Base-by-base conservation (phyloP, 2,113 vertebrate species). In the Lamprologus tigripictilis region DNA sequence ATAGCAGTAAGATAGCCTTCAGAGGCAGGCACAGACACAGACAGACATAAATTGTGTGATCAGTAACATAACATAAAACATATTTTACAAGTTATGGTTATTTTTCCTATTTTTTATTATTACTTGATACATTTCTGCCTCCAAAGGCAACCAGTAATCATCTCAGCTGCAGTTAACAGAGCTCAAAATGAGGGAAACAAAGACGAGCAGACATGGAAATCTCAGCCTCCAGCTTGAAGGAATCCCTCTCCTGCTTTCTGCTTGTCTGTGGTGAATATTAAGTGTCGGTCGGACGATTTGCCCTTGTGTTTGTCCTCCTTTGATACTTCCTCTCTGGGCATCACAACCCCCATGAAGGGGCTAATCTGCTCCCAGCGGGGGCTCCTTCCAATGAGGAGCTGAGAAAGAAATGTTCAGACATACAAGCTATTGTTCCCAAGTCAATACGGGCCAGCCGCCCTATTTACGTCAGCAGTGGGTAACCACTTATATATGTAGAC, bases 361-460 rank as follows among this genome's bases (percentile, higher is more conserved):
- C 93, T 96, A 94, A 94, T 96, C 95, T 95, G 92, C 88, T 93
- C 89, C 90, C 91, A 90, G 93, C 45, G 82, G 93, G 92, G 92
- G 71, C 81, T 88, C 90, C 93, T 6, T 80, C 83, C 85, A 40
- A 35, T 89, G 91, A 90, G 86, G 93, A 88, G 88, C 90, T 81
- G 86, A 71, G 82, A 79, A 51, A 81, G 61, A 90, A 26, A 84
- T 87, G 40, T 82, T 87, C 84, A 88, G 37, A 88, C 86, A 16
- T 82, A 47, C 45, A 2, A 54, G 83, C 93, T n/a, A 82, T 94
- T 93, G 92, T 93, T 84, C 53, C 82, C 6, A 47, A 88, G 85
- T 89, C 78, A 73, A 66, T 71, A 57, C 9, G 7, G 66, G 19
- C 26, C 28, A 11, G 31, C 9, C 51, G 3, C 40, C 53, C 57